phyloP scores from a whole-genome alignment of 2,113 vertebrate species.

The Daboia siamensis region DNA sequence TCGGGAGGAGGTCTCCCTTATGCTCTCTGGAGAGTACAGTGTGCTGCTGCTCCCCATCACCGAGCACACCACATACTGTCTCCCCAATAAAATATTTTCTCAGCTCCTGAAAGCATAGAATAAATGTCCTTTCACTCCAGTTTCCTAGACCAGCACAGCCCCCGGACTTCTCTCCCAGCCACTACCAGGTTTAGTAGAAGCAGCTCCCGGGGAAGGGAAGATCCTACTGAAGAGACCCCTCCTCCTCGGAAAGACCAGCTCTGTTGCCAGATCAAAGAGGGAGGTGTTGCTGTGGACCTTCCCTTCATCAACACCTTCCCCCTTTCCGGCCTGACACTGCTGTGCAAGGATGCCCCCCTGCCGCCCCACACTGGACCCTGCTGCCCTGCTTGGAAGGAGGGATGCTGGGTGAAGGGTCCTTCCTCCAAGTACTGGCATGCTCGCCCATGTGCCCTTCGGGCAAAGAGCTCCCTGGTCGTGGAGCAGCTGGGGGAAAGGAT shows the following conservation, averaged over 20 bases:
- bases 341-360: not conserved
- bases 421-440: not conserved
- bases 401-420: not conserved
- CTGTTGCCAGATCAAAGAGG: not conserved
- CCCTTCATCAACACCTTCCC: not conserved
- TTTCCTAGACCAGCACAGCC: not conserved
- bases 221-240: not conserved
- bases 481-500: not conserved
- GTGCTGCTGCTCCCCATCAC: not conserved
- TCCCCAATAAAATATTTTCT: not conserved
- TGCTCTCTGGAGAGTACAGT: not conserved
- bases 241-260: not conserved
- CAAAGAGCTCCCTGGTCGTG: not conserved
- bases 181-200: not conserved
- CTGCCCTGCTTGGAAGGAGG: not conserved
- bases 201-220: not conserved
- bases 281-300: not conserved
- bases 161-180: not conserved
- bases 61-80: not conserved
- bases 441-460: not conserved
- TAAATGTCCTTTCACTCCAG: not conserved
- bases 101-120: not conserved
- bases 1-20: not conserved
- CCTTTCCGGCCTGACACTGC: not conserved
- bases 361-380: not conserved